Conservation (phyloP, 2,113 vertebrate genomes). For the Nipponia nippon region DNA sequence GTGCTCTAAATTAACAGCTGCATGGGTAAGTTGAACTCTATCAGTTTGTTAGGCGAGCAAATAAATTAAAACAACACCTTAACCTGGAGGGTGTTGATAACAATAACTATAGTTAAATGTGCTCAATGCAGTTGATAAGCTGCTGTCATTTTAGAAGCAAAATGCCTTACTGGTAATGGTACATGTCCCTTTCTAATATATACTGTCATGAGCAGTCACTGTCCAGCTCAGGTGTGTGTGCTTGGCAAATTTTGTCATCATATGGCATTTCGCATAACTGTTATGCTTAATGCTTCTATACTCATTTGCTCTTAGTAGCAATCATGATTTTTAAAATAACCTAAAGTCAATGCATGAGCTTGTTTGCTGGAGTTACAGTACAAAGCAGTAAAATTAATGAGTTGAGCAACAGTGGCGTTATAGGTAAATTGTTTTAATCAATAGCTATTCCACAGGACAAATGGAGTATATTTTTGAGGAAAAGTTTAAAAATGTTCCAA, state of each 20-base stretch:
- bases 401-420: background rate
- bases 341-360: background rate
- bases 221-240: background rate
- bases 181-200: background rate
- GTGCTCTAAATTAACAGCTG: background rate
- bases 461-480: background rate
- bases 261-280: background rate
- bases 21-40: background rate
- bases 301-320: background rate
- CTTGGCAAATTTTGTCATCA: accelerated
- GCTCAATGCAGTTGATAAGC: background rate
- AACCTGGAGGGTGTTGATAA: background rate
- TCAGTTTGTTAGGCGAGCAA: background rate
- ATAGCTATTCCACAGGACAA: constrained; percentile 5
- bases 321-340: background rate
- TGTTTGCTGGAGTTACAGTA: background rate
- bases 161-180: background rate
- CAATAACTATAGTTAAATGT: background rate
- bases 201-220: background rate
- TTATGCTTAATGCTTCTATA: background rate
- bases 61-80: background rate
- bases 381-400: constrained; percentile 32
- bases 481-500: background rate
- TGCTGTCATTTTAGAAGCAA: background rate
- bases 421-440: constrained; percentile 30